A percentile compares a stretch with the other conserved stretches of the same genome.
phyloP scores from a whole-genome alignment of 2,113 vertebrate genomes.

The Lipotes vexillifer region DNA sequence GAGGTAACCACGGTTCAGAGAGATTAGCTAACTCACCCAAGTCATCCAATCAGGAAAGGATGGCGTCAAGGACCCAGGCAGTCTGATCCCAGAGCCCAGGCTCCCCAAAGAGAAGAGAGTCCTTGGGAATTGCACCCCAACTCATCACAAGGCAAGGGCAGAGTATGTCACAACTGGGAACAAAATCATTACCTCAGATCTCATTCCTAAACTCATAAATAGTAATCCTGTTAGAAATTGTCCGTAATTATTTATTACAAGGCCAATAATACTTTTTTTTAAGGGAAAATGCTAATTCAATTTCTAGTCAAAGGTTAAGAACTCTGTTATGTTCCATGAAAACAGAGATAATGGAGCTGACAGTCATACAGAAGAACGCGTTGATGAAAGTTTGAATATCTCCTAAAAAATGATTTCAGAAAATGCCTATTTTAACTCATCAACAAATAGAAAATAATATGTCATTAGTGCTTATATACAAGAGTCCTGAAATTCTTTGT shows the following conservation, averaged over 20 bases:
- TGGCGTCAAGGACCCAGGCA: background rate
- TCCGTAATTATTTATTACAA: background rate
- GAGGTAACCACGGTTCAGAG: background rate
- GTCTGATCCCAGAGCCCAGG: background rate
- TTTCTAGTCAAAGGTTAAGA: constrained; percentile 16
- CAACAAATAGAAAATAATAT: constrained; percentile 18
- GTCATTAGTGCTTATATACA: background rate
- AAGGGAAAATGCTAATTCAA: background rate
- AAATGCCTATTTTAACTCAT: constrained; percentile 22
- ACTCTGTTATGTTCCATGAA: background rate
- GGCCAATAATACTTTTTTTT: background rate
- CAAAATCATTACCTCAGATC: background rate
- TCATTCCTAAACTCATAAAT: constrained; percentile 14
- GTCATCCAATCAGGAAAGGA: background rate
- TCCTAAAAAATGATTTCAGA: constrained; percentile 17
- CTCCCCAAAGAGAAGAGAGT: background rate
- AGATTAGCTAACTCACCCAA: background rate
- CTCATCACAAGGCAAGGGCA: background rate
- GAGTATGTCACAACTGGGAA: background rate
- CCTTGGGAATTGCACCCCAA: background rate
- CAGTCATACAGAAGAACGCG: background rate
- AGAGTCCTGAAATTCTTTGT: constrained; percentile 29
- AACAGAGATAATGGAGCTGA: background rate
- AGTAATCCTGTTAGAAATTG: background rate
- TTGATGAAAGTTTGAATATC: background rate